Percentiles rank a stretch among this genome's conserved stretches.
Conservation (phyloP, 2,113 vertebrate genomes). For the Percopsis transmontana region DNA sequence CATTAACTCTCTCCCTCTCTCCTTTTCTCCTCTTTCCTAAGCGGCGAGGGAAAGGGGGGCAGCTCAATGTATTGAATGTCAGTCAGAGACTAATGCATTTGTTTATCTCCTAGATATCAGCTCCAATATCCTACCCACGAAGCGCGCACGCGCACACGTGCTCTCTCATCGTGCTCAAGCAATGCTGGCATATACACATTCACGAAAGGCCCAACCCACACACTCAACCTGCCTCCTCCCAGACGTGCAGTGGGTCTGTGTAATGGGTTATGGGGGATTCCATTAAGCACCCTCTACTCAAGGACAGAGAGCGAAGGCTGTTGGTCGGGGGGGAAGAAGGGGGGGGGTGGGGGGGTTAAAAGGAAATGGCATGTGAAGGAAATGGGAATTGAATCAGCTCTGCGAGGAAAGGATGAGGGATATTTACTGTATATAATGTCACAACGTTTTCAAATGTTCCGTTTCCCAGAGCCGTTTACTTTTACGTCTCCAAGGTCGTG, state of each 20-base stretch:
- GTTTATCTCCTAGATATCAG: conserved; percentile 70
- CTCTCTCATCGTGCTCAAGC: not conserved
- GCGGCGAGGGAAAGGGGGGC: not conserved
- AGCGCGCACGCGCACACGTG: conserved; percentile 19
- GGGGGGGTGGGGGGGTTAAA: conserved; percentile 4
- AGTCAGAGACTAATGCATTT: conserved; percentile 72
- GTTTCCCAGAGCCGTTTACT: not conserved
- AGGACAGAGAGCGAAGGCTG: conserved; percentile 48
- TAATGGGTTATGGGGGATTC: conserved; percentile 63
- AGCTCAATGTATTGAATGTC: conserved; percentile 56
- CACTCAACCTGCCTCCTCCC: conserved; percentile 26
- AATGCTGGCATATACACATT: conserved; percentile 9
- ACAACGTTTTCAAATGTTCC: not conserved
- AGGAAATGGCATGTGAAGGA: not conserved
- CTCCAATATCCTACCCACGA: conserved; percentile 63
- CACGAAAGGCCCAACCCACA: not conserved
- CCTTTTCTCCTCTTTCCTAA: conserved; percentile 30
- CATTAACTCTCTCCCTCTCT: conserved; percentile 56
- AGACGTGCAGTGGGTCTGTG: conserved; percentile 28
- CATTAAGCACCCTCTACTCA: conserved; percentile 65
- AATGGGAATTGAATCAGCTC: not conserved
- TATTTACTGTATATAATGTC: not conserved
- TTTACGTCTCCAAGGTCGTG: not conserved
- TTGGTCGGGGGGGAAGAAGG: not conserved
- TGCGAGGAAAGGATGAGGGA: not conserved